Evolutionary conservation across 2,888 invertebrate genomes (phyloP).

Genomic region (Parochlus steinenii): DNA sequence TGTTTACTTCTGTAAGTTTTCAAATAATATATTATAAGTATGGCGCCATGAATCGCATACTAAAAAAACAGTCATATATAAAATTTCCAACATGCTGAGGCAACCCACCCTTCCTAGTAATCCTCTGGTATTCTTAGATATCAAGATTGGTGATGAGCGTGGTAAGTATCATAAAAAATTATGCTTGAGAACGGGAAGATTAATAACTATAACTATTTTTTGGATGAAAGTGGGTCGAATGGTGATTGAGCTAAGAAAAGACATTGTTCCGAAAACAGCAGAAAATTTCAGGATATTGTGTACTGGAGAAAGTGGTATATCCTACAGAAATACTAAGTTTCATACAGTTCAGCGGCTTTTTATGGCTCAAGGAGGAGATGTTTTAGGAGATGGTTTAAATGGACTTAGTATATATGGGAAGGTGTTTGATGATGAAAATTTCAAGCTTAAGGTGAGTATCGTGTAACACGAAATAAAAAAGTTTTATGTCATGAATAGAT

Average conservation of each 20-base stretch:
- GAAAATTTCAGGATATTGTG: slow-evolving; percentile 87
- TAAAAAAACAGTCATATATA: too few species aligned
- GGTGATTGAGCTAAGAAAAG: slow-evolving; percentile 69
- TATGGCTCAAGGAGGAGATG: slow-evolving; percentile 76
- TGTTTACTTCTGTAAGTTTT: too few species aligned
- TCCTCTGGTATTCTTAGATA: slow-evolving; percentile 54
- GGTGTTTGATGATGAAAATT: slow-evolving; percentile 82
- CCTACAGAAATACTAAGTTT: slow-evolving; percentile 69
- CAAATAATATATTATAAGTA: too few species aligned
- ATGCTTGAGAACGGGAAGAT: not conserved
- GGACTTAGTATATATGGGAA: slow-evolving; percentile 92
- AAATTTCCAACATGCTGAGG: too few species aligned
- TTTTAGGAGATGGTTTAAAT: slow-evolving; percentile 66
- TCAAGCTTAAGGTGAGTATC: slow-evolving; percentile 38
- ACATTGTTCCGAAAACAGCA: slow-evolving; percentile 70
- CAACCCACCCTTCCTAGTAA: slow-evolving; percentile 27
- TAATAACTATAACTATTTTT: not conserved
- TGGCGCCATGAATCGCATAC: too few species aligned
- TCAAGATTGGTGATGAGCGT: slow-evolving; percentile 47
- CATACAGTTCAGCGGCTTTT: slow-evolving; percentile 75
- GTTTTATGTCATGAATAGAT: not conserved
- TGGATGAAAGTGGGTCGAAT: slow-evolving; percentile 51
- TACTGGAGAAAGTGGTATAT: slow-evolving; percentile 79
- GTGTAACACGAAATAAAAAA: not conserved
- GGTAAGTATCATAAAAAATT: slow-evolving; percentile 31